Base-by-base conservation (phyloP, 2,113 vertebrate species). In the Meleagris gallopavo region DNA sequence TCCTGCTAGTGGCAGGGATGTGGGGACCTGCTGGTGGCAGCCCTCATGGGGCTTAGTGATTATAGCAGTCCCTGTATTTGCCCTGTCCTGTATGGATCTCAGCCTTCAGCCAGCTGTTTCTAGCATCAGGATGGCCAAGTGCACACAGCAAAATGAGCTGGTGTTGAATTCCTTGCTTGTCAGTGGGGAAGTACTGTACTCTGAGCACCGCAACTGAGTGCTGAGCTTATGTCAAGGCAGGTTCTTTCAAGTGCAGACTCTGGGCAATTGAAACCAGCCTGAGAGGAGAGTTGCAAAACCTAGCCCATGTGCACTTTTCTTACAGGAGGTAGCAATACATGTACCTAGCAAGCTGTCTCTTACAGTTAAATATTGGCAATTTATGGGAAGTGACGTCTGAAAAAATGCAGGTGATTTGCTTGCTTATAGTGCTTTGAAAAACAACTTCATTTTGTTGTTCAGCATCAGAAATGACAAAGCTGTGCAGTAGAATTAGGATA, bases 61-160 rank as follows among this genome's bases (percentile, higher is more conserved):
- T 80, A 36, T 70, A 6, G 10, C 34, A 86, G 7, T 88, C 30
- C 79, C n/a, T 66, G 46, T 93, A 48, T 88, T 94, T 94, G 67
- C 43, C 73, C 12, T 85, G 58, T 48, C 70, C 71, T 80, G 19
- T 70, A 41, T 75, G 57, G 75, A 17, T 88, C 85, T 0, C 75
- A 79, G 62, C 58, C 66, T 48, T 69, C 67, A 85, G 32, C 65
- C 74, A 66, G 32, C 17, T 6, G 4, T 71, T 64, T 60, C 32
- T 41, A 74, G 16, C 5, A 1, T 34, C 27, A 52, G 90, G 18
- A 41, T 64, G 74, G n/a, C 36, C 40, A 32, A 88, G 40, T 48
- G 46, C 50, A 52, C 27, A 25, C 8, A 7, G 50, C 14, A 71
- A 1, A 89, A 45, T 10, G 45, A 83, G 54, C 65, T 64, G 55